phyloP scores from a whole-genome alignment of 1,140 invertebrate species.

The Drepana arcuata region DNA sequence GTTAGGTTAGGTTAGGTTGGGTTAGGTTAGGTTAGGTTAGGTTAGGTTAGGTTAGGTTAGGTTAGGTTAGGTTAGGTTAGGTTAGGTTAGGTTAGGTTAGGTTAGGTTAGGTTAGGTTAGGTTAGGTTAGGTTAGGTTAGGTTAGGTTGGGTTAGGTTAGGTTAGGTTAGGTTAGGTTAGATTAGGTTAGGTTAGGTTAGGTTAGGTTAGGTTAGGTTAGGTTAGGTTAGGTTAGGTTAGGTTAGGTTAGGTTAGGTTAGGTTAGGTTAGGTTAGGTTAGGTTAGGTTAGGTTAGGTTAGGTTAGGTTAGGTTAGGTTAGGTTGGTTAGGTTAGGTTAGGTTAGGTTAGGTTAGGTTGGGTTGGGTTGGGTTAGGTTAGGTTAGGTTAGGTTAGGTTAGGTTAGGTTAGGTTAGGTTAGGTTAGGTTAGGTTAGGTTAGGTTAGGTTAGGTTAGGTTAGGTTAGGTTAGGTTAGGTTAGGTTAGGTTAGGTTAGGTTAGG shows the following conservation, averaged over 20 bases:
- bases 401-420: no score
- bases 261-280: conserved; percentile 15
- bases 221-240: conserved; percentile 15
- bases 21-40: conserved; percentile 21
- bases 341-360: no score
- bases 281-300: conserved; percentile 14
- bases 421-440: no score
- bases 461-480: no score
- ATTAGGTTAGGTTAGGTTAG: conserved; percentile 12
- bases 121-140: conserved; percentile 2
- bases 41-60: conserved; percentile 31
- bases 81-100: conserved; percentile 19
- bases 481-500: no score
- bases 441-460: no score
- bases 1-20: conserved; percentile 14
- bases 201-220: conserved; percentile 13
- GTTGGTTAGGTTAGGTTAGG: conserved; percentile 14
- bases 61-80: conserved; percentile 25
- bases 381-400: no score
- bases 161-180: conserved; percentile 6
- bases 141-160: conserved; percentile 5
- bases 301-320: conserved; percentile 14
- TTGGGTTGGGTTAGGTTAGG: no score
- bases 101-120: conserved; percentile 4
- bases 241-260: conserved; percentile 15